These are phyloP conservation scores for Mystacornis crossleyi DNA, from an alignment of 2,113 vertebrate genomes.

Conservation along the genomic window DNA sequence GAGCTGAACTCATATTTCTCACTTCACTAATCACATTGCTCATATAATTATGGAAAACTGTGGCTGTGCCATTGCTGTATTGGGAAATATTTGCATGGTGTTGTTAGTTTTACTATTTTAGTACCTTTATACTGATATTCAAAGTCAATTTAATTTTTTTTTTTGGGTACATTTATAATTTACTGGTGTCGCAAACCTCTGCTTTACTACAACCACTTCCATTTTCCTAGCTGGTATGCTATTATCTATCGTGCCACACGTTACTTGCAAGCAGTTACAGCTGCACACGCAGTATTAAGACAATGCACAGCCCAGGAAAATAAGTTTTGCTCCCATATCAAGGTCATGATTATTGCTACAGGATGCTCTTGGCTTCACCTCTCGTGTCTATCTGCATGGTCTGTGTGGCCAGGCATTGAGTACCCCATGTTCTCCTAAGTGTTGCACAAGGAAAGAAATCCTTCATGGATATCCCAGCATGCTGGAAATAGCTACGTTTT, in stretches of 20 bases:
- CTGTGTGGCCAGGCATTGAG: rapidly evolving
- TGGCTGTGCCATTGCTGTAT: neutral
- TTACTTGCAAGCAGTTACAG: neutral
- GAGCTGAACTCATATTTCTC: neutral
- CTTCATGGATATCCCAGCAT: neutral
- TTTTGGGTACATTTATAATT: neutral
- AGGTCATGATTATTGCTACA: neutral
- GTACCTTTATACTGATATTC: neutral
- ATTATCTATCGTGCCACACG: neutral
- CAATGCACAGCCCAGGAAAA: neutral
- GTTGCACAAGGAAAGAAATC: neutral
- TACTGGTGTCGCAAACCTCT: neutral
- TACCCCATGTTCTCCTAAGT: neutral
- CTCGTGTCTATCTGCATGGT: neutral
- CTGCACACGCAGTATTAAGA: neutral
- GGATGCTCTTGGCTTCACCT: neutral
- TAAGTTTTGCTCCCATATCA: neutral
- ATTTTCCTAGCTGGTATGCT: neutral
- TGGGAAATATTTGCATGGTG: neutral
- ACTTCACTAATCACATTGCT: neutral
- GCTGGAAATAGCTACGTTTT: neutral
- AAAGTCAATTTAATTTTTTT: neutral
- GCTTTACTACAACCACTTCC: neutral
- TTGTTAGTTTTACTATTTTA: neutral
- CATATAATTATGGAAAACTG: neutral